Evolutionary conservation across 2,888 invertebrate genomes (phyloP), one percentile per base, ranked within the genome.

Genomic region (Thera obeliscata): DNA sequence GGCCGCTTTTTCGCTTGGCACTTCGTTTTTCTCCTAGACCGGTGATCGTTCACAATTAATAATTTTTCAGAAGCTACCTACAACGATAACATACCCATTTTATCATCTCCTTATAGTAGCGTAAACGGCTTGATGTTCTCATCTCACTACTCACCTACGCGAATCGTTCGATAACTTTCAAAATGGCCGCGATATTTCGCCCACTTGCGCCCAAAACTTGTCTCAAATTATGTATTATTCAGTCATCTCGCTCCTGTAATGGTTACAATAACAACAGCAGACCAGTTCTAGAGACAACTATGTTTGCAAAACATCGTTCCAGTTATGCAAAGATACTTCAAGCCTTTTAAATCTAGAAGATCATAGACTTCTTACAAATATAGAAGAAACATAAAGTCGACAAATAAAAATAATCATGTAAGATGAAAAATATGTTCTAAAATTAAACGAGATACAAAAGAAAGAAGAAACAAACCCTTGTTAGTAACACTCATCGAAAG

Each of bases 121-220:
- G 77, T 81, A 77, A 83, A 83, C 78, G 82, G 76, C 79, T 79
- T 76, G 77, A 84, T 80, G 78, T 79, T 82, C 81, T 83, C 87
- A 84, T 82, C 81, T 83, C 87, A 84, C 90, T 79, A 81, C 81
- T 83, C 88, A 84, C 90, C 91, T 88, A 91, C 91, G 87, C 89
- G 80, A 85, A 82, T 76, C 74, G 77, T 70, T 71, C 78, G 80
- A 85, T 86, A 83, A 83, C 83, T 86, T 88, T 87, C 87, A 87
- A 87, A 88, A 89, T 87, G 87, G 87, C 87, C 82, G 83, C 80
- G 70, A 84, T 85, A 80, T 83, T 69, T 86, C 90, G 88, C 91
- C 90, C 90, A 90, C 89, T 78, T 78, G 72, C 72, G 71, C 77
- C 78, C 79, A 78, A 84, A 84, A 82, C 78, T 78, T 69, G 78